These are phyloP conservation scores for Microcebus ravelobensis DNA, from an alignment of 2,113 vertebrate genomes.

Conservation along the genomic window DNA sequence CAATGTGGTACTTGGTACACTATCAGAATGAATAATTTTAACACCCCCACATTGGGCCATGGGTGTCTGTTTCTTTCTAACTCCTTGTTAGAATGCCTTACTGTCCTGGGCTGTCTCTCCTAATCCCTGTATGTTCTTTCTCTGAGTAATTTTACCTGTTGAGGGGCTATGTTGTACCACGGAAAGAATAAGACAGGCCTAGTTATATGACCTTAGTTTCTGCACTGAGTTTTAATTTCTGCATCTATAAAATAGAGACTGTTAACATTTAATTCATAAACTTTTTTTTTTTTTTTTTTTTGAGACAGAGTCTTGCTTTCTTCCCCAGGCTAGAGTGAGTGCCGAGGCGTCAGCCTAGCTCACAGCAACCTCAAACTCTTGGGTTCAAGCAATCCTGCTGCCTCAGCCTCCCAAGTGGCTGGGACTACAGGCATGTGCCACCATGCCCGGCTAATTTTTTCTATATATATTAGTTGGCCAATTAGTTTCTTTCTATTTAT, in stretches of 20 bases:
- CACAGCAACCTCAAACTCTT: too few species aligned
- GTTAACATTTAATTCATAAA: neutral
- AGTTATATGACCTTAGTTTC: neutral
- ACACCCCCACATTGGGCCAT: neutral
- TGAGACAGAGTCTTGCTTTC: too few species aligned
- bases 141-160: neutral
- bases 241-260: neutral
- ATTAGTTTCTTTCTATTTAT: too few species aligned
- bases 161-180: neutral
- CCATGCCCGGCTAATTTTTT: too few species aligned
- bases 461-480: too few species aligned
- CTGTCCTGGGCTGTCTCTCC: neutral
- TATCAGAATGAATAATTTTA: too few species aligned
- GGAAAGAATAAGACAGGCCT: neutral
- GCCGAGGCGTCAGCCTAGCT: too few species aligned
- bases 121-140: neutral
- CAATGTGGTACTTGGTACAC: neutral
- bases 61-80: neutral
- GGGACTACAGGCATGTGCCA: too few species aligned
- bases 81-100: neutral
- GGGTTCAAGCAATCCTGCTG: too few species aligned
- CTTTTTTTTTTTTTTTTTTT: too few species aligned
- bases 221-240: neutral
- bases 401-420: too few species aligned
- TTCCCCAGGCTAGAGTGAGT: too few species aligned